Evolutionary conservation across 2,113 vertebrate species (phyloP), one percentile per base, ranked within the genome.

Genomic region (Mormyrus lacerda): DNA sequence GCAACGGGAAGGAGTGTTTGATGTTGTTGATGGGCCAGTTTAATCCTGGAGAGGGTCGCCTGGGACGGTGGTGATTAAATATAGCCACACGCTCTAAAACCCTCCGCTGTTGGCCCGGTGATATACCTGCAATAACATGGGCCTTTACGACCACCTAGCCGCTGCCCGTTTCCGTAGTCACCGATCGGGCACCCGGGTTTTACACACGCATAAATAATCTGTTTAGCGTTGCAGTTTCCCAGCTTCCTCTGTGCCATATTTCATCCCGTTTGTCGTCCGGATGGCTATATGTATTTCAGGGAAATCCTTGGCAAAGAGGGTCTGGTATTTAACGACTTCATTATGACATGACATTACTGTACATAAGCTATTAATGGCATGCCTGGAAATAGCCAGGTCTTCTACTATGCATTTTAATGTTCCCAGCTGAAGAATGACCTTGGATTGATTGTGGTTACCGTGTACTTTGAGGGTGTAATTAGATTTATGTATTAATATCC

Each of bases 41-140:
- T 89, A 89, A 93, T 91, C 93, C 93, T 92, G 91, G 89, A 90
- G 89, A 91, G 91, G 90, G 92, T 93, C 90, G 88, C 89, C 90
- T 91, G 92, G 92, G 93, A 94, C 94, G 91, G 88, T 92, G 90
- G 82, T 90, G 89, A 86, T 93, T 93, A 93, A 93, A 94, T 92
- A 93, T 92, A 93, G 93, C 92, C 88, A 85, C 11, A 2, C 35
- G 88, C 85, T 79, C 90, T 90, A 89, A 91, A 91, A 91, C 91
- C 87, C 90, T 50, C 69, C 91, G 89, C 90, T 90, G 89, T 89
- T 91, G 61, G n/a, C 45, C 42, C 42, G 19, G 42, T 48, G 44
- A 79, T 42, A 79, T 79, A 42, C 73, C 73, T 79, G 35, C 73
- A 79, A 42, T 79, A 79, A 79, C 73, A 79, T 3, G 15, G 31